Conservation (phyloP, 2,113 vertebrate species). For the Paraplagusia blochii region DNA sequence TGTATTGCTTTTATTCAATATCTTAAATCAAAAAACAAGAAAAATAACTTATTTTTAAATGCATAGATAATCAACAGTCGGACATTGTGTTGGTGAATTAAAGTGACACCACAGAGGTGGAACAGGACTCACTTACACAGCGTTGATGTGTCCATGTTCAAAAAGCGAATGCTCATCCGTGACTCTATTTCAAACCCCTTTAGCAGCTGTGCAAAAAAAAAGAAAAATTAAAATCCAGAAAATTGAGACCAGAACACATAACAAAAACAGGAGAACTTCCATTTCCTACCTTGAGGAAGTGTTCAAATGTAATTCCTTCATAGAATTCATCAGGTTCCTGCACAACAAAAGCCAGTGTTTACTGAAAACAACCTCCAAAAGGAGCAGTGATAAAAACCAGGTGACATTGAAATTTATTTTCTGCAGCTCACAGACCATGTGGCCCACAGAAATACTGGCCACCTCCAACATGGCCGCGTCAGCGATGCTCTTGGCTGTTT, state of each 20-base stretch:
- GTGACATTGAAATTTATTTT: not conserved
- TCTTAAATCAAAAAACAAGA: no score
- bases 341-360: not conserved
- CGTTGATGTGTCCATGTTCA: slow-evolving; percentile 84
- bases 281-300: slow-evolving; percentile 88
- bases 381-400: not conserved
- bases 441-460: slow-evolving; percentile 87
- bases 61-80: slow-evolving; percentile 53
- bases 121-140: slow-evolving; percentile 81
- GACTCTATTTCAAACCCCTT: slow-evolving; percentile 90
- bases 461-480: slow-evolving; percentile 98
- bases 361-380: not conserved
- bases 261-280: not conserved
- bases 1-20: no score
- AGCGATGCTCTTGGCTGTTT: slow-evolving; percentile 85
- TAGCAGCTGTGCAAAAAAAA: slow-evolving; percentile 82
- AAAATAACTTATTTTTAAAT: slow-evolving; percentile 20
- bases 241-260: not conserved
- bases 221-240: not conserved
- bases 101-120: no score
- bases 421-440: slow-evolving; percentile 79
- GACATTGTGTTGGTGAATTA: no score
- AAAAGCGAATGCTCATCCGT: slow-evolving; percentile 90
- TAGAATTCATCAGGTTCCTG: slow-evolving; percentile 93
- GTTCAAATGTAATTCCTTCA: slow-evolving; percentile 94